Conservation (phyloP, 2,113 vertebrate genomes). For the Rhipidura dahli region DNA sequence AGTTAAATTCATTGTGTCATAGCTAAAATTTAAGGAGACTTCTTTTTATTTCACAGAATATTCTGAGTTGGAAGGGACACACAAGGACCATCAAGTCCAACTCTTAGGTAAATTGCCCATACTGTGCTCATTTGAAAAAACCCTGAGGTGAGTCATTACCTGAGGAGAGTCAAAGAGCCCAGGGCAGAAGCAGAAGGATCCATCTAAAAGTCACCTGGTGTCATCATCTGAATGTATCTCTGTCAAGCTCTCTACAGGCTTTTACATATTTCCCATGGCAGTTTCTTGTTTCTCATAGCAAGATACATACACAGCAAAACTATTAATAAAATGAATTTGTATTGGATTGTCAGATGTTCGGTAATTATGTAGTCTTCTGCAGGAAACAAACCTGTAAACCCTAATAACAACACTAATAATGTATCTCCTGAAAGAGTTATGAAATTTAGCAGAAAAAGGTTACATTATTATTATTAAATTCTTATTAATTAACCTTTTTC, state of each 20-base stretch:
- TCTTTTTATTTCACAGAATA: background rate
- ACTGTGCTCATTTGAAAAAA: background rate
- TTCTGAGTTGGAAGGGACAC: background rate
- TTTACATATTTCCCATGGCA: background rate
- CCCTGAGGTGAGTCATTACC: fast-evolving
- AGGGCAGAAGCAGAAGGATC: background rate
- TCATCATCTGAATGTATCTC: background rate
- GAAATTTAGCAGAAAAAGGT: background rate
- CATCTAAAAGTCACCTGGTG: background rate
- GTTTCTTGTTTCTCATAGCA: background rate
- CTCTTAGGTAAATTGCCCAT: background rate
- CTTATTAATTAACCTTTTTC: background rate
- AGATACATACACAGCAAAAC: background rate
- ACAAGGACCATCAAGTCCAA: background rate
- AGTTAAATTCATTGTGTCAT: background rate
- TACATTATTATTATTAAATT: background rate
- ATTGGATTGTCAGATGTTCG: background rate
- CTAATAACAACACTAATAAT: background rate
- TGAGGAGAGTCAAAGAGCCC: background rate
- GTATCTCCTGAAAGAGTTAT: background rate
- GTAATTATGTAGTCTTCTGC: background rate
- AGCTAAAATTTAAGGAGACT: background rate
- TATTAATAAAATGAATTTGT: background rate
- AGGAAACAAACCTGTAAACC: background rate
- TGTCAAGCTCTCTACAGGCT: background rate